phyloP scores from a whole-genome alignment of 2,113 vertebrate genomes.

The Hippolais icterina region DNA sequence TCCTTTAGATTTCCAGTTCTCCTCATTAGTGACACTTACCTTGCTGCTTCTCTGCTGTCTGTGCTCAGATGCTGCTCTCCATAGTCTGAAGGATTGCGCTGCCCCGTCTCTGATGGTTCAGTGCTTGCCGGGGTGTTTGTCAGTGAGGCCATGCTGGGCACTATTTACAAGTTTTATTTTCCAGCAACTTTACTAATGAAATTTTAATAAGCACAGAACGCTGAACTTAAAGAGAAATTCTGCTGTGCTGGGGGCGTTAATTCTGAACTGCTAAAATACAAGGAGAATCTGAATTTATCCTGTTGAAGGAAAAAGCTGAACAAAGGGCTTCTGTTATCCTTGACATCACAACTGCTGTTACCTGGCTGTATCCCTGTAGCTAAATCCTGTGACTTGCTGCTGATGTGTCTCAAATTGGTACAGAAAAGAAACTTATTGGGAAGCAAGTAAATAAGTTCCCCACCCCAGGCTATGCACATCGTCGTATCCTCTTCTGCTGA shows the following conservation, averaged over 20 bases:
- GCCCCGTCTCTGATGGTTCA: neutral
- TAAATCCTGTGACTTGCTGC: neutral
- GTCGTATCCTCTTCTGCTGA: neutral
- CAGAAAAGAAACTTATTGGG: neutral
- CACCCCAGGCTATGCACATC: neutral
- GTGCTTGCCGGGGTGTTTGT: neutral
- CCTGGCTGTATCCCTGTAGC: neutral
- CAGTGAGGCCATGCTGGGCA: neutral
- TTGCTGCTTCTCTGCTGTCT: neutral
- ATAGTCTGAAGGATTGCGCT: neutral
- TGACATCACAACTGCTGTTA: neutral
- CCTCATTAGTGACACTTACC: neutral
- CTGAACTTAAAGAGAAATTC: neutral
- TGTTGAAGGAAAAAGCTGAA: neutral
- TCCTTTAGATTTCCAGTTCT: neutral
- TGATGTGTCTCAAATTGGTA: neutral
- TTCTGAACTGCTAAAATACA: neutral
- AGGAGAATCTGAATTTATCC: neutral
- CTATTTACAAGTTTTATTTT: neutral
- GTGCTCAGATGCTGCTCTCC: neutral
- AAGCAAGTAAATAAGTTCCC: neutral
- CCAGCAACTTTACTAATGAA: neutral
- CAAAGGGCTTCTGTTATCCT: neutral
- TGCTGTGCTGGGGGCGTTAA: neutral
- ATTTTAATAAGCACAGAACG: neutral